Base-by-base conservation (phyloP, 2,888 invertebrate species). In the Odontocolon sp. region DNA sequence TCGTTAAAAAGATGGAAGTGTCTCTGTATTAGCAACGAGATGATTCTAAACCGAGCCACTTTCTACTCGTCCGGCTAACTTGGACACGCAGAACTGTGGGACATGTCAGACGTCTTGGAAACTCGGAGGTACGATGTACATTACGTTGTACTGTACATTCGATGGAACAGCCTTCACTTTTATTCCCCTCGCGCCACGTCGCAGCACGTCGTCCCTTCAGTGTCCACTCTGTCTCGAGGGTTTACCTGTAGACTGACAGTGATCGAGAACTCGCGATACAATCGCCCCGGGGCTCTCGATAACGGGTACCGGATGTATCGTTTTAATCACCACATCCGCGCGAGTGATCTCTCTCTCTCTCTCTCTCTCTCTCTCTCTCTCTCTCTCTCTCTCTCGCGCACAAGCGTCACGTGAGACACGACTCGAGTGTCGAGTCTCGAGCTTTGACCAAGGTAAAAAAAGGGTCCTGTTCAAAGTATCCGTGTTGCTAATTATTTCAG, bases 251-350 rank as follows among this genome's bases (percentile, higher is more conserved):
- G 59, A 70, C 59, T 84, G 87, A 87, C 88, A 88, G 85, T 88
- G 87, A 88, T 88, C 85, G 88, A 88, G 83, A 86, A 80, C 67
- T 81, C 80, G 57, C 80, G 88, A 88, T 88, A 82, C 77, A 81
- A 87, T 88, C 88, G 57, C 54, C 38, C 71, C 68, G 67, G 57
- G 31, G 50, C 70, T 72, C 82, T 85, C 85, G 86, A 87, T 87
- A 86, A 87, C 86, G 80, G 79, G 81, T 80, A 85, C 84, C 88
- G 88, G 88, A 88, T 85, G 87, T 88, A 88, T 88, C 88, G 85
- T 84, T 87, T 88, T 87, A 88, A 88, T 88, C 88, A 86, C 85
- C 83, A 87, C 85, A 88, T 88, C 88, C 88, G 88, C 72, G 74
- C 63, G 64, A 69, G 63, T n/a, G n/a, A n/a, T n/a, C n/a, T n/a